Evolutionary conservation across 2,888 invertebrate species (phyloP), one percentile per base, ranked within the genome.

Genomic region (Leptinotarsa rubiginosa): DNA sequence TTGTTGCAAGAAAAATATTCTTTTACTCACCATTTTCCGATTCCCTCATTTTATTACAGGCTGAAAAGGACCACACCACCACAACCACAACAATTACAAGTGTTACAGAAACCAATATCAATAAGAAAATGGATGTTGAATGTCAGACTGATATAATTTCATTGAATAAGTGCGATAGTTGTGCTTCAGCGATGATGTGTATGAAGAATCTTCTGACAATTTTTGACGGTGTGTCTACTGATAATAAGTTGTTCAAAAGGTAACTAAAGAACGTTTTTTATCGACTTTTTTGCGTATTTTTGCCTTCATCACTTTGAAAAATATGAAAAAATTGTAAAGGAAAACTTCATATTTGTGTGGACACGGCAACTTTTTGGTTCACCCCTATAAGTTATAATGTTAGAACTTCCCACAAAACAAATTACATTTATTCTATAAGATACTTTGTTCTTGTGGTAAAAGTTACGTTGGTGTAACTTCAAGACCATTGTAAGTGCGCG

Each of bases 111-210:
- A 54, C 52, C 10, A 15, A 18, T 5, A 10, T 49, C 15, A 49
- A 18, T 20, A 22, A 47, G 50, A 72, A 64, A 54, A 52, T 67
- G 16, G 4, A 72, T 13, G 54, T 41, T 54, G 47, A 72, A 70
- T 73, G 69, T 20, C 81, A 81, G 71, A 81, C 81, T 16, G 77
- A 81, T 20, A 74, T 77, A 4, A 75, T 72, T 18, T 56, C 80
- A 50, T 71, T 80, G 68, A 78, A 77, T 65, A 79, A 74, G 68
- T 81, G 81, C 50, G 81, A 81, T 69, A 81, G 81, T 22, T 81
- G 81, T 65, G 75, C 78, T 49, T 76, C 81, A 16, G 80, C 81
- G 0, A 78, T 80, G 25, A 66, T 75, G n/a, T 81, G 80, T 56
- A 81, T 81, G 78, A 81, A 62, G 49, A 70, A 49, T 49, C 54